Evolutionary conservation across 2,888 invertebrate species (phyloP).

Genomic region (Pseudococcus longispinus): DNA sequence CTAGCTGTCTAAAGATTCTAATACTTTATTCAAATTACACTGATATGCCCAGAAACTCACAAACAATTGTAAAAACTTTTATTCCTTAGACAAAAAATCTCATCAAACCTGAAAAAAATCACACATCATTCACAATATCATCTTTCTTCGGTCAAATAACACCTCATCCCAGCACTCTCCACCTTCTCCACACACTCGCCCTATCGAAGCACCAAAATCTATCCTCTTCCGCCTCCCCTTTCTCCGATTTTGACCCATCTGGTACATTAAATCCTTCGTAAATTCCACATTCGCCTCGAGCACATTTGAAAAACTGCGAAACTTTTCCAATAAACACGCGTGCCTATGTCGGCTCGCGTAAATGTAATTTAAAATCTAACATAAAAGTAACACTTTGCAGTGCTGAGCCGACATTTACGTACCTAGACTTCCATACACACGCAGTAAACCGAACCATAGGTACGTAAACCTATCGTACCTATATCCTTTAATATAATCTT

Average conservation of each 20-base stretch:
- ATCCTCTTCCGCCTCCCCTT: no score
- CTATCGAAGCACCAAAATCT: not conserved
- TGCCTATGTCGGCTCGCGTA: not conserved
- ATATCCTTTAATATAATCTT: not conserved
- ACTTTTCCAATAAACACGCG: constrained; percentile 4
- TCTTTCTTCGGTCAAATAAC: no score
- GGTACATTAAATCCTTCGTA: not conserved
- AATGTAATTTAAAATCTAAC: not conserved
- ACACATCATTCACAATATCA: not conserved
- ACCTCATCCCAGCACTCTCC: no score
- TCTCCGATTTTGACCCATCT: not conserved
- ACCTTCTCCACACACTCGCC: not conserved
- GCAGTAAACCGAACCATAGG: not conserved
- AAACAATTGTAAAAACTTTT: no score
- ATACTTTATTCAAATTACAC: no score
- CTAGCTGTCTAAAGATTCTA: no score
- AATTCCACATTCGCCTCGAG: constrained; percentile 1
- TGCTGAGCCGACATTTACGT: not conserved
- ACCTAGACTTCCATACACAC: not conserved
- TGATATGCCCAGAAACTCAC: no score
- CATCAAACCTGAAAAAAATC: not conserved
- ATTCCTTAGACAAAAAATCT: no score
- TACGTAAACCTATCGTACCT: not conserved
- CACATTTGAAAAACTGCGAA: not conserved
- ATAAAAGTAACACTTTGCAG: not conserved